Evolutionary conservation across 2,113 vertebrate genomes (phyloP).

Genomic region (Trochalopteron elliotii): DNA sequence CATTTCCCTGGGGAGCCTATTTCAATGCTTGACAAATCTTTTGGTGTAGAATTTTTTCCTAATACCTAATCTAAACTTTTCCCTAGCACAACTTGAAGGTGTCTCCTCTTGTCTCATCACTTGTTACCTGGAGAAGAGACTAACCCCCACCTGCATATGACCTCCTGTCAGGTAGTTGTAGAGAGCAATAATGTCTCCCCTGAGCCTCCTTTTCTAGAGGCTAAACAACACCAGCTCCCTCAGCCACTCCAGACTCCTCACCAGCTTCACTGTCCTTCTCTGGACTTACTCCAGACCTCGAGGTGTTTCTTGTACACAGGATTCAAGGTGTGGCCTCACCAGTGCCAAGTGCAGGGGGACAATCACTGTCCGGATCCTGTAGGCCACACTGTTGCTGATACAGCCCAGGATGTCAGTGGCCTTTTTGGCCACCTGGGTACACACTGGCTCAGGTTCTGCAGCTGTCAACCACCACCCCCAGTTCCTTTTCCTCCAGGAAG

Average conservation of each 20-base stretch:
- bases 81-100: not conserved
- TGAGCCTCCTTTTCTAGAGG: not conserved
- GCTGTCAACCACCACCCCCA: not conserved
- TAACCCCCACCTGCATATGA: accelerated
- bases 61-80: not conserved
- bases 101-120: not conserved
- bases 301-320: not conserved
- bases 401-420: not conserved
- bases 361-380: not conserved
- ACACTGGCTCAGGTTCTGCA: not conserved
- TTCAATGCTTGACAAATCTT: not conserved
- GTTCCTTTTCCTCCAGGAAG: not conserved
- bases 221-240: not conserved
- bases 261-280: not conserved
- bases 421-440: not conserved
- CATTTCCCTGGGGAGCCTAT: not conserved
- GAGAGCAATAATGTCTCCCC: not conserved
- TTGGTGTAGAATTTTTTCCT: not conserved
- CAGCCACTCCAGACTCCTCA: not conserved
- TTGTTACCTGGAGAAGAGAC: not conserved
- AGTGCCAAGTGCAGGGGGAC: accelerated
- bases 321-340: accelerated
- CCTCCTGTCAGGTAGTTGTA: not conserved
- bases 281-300: not conserved
- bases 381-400: not conserved